Evolutionary conservation across 2,888 invertebrate species (phyloP), one percentile per base, ranked within the genome.

Genomic region (Heliothis peltigera): DNA sequence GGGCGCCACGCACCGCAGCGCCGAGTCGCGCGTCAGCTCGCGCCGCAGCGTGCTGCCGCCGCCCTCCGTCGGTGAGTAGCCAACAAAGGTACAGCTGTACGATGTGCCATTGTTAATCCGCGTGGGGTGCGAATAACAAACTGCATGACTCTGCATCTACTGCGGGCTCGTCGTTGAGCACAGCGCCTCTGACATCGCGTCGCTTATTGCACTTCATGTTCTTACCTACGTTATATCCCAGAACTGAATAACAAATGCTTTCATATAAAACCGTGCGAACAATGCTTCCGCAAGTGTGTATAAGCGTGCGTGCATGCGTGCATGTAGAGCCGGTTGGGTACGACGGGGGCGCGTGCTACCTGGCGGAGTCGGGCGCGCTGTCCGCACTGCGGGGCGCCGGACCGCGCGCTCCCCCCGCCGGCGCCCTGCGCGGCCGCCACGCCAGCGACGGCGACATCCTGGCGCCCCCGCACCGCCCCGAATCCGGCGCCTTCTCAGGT

Each of bases 401-500:
- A 48, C 6, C 55, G 62, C 49, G 58, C 61, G 42, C 53, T 55
- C 48, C 21, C 47, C 47, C 42, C 49, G 58, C 54, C 6, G 61
- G 66, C 0, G 51, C 61, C 10, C 5, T 74, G 82, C 86, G 91
- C 25, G 88, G 89, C 19, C 79, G 93, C 0, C 92, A 92, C 68
- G 92, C 92, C 70, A 91, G 92, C 56, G 93, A 93, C 55, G 93
- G 94, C 0, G 93, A 94, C 75, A 92, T 94, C n/a, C 85, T 94
- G 6, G 92, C 90, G 19, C 90, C 92, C 1, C 84, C 89, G 10
- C 85, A 82, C 8, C 76, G 94, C 0, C 94, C 94, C 0, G 91
- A 93, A 80, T 94, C 94, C 1, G 93, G 91, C 1, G 94, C 94
- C 0, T 92, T 94, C 68, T 94, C 94, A 52, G 94, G 94, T 93